Evolutionary conservation across 2,888 invertebrate genomes (phyloP), one percentile per base, ranked within the genome.

Genomic region (Colletes collaris): DNA sequence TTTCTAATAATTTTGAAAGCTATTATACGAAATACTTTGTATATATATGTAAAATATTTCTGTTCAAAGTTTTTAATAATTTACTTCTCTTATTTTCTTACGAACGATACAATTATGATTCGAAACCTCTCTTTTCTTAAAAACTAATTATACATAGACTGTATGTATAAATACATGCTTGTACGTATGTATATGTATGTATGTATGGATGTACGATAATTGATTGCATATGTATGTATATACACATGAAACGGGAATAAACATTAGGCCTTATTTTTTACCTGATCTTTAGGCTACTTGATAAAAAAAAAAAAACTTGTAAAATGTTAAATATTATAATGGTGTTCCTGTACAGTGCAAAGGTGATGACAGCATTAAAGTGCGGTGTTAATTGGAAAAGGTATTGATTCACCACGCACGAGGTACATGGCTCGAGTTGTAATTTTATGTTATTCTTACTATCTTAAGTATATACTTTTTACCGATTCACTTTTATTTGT

Each of bases 181-280:
- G 70, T 79, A 72, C 49, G 62, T 74, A 62, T 67, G 53, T 65
- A 70, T 69, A 35, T 73, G 58, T 49, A 63, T 71, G 58, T 71
- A 50, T 71, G 56, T 68, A 74, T 60, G 50, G 10, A 70, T 70
- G 58, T 65, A 37, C 35, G 13, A 63, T 69, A 73, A 13, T 37
- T n/a, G 72, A 53, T 58, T 71, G 73, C 71, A 72, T 67, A 84
- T 78, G 64, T 81, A 81, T 76, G 67, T 78, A 84, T 76, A 85
- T 75, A 83, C 83, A 63, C 82, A 69, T 82, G 80, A 70, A 82
- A 79, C 75, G 63, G 80, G 79, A 81, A 71, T 16, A 82, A 81
- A 81, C 69, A 80, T 75, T 75, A 81, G 84, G 86, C 83, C 88
- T 87, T 88, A 87, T 87, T 83, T 89, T 87, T 88, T 86, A 89